Evolutionary conservation across 2,113 vertebrate genomes (phyloP), one percentile per base, ranked within the genome.

Genomic region (Zosterops borbonicus): DNA sequence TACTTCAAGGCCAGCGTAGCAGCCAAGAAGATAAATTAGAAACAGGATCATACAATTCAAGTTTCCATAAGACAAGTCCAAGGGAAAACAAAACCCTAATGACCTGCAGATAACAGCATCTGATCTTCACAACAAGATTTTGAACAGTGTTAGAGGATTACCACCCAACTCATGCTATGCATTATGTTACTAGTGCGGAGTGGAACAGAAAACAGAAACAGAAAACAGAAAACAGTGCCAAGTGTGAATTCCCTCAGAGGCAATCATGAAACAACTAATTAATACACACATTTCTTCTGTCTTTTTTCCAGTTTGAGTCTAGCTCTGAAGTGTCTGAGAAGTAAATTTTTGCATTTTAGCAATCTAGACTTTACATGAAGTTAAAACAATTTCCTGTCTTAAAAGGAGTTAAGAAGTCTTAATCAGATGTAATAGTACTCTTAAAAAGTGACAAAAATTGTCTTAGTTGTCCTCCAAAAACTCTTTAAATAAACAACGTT

Each of bases 21-120:
- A 82, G 50, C 85, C 92, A 83, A 63, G 88, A 67, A 62, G n/a
- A 80, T 53, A 83, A 90, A 92, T 83, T 63, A 63, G 55, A 92
- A 96, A 71, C 69, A 79, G 70, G 25, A 69, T 78, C 16, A 71
- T 60, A 31, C 4, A 9, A 47, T 55, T 87, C 39, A 70, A 55
- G 21, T 74, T 87, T 84, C 44, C 5, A 1, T 78, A 75, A 83
- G 52, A 39, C 23, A 62, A 53, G 47, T 85, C 41, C 31, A 41
- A 35, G 11, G 19, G 6, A 29, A 59, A 28, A 28, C 18, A 29
- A 85, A 77, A 20, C 23, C 37, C 31, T 74, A 74, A 86, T 50
- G 33, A 14, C 37, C 31, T 39, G 11, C 44, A 73, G 75, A 64
- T 84, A 75, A 25, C 44, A 52, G 52, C 52, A 39, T 87, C 44